A percentile compares a stretch with the other conserved stretches of the same genome.
Conservation (phyloP, 2,888 invertebrate species). For the Serripes groenlandicus region DNA sequence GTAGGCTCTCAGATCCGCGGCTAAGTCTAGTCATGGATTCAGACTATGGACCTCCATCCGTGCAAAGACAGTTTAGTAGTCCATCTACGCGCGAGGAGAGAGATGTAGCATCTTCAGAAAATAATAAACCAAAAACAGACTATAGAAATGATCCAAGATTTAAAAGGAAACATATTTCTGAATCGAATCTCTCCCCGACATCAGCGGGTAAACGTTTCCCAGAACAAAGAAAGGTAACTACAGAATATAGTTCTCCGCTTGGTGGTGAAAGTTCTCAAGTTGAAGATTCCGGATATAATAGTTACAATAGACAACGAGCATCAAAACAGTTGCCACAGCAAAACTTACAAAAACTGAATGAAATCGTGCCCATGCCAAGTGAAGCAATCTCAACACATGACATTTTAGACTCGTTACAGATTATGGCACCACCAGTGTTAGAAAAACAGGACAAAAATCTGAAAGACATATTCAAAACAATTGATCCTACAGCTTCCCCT, state of each 20-base stretch:
- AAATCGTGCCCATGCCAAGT: conserved; percentile 50
- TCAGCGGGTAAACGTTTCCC: conserved; percentile 65
- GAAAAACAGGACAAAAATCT: conserved; percentile 76
- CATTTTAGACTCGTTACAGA: conserved; percentile 62
- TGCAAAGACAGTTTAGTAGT: conserved; percentile 64
- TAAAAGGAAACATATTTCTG: conserved; percentile 77
- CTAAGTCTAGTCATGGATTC: conserved; percentile 30
- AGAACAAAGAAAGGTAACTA: conserved; percentile 79
- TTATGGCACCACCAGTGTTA: conserved; percentile 52
- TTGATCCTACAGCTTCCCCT: conserved; percentile 87
- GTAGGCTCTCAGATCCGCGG: conserved; percentile 50
- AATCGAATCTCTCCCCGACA: conserved; percentile 50
- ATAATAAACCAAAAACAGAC: conserved; percentile 78
- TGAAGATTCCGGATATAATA: conserved; percentile 76
- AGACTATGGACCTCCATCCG: conserved; percentile 35
- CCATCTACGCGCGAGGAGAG: conserved; percentile 52
- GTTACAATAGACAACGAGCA: conserved; percentile 80
- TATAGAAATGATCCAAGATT: conserved; percentile 85
- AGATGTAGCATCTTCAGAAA: conserved; percentile 34
- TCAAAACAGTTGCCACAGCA: conserved; percentile 41
- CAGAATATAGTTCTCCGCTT: conserved; percentile 85
- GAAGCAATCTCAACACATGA: conserved; percentile 57
- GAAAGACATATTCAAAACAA: conserved; percentile 86
- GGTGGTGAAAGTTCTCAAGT: conserved; percentile 75
- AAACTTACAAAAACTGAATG: conserved; percentile 32